Conservation (phyloP, 1,140 invertebrate species). For the Philopotamus ludificatus region DNA sequence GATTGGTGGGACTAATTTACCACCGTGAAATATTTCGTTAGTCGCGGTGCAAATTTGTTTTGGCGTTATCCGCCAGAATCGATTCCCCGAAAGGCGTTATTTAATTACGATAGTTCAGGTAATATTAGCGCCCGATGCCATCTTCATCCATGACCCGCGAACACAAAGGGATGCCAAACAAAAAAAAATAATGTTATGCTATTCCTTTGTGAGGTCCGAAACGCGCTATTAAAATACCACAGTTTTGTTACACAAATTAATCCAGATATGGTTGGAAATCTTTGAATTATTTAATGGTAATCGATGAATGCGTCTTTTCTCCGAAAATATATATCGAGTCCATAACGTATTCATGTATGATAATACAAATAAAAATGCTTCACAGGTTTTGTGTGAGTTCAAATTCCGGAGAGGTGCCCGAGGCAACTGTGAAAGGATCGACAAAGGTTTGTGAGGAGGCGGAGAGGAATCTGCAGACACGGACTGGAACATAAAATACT, state of each 20-base stretch:
- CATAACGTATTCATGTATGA: background rate
- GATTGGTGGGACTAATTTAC: background rate
- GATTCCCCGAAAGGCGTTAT: background rate
- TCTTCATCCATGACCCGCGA: no score
- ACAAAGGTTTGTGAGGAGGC: no score
- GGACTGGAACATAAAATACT: background rate
- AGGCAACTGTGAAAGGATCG: background rate
- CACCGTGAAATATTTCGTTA: slow-evolving; percentile 10
- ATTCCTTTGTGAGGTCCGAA: background rate
- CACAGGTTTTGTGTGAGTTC: slow-evolving; percentile 8
- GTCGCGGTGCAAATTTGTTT: background rate
- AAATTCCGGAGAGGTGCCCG: slow-evolving; percentile 9
- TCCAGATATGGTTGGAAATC: background rate
- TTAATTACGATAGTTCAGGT: background rate
- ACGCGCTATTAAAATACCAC: background rate
- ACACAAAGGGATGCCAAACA: no score
- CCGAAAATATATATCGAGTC: background rate
- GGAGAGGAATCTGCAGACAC: background rate
- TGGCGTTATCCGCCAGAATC: background rate
- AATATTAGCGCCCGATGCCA: background rate
- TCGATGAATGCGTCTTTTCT: background rate
- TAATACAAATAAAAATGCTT: slow-evolving; percentile 13
- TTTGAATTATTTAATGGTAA: background rate
- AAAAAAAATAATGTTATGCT: no score
- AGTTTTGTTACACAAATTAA: background rate